phyloP scores from a whole-genome alignment of 1,140 invertebrate species.

The Drosophila bocqueti region DNA sequence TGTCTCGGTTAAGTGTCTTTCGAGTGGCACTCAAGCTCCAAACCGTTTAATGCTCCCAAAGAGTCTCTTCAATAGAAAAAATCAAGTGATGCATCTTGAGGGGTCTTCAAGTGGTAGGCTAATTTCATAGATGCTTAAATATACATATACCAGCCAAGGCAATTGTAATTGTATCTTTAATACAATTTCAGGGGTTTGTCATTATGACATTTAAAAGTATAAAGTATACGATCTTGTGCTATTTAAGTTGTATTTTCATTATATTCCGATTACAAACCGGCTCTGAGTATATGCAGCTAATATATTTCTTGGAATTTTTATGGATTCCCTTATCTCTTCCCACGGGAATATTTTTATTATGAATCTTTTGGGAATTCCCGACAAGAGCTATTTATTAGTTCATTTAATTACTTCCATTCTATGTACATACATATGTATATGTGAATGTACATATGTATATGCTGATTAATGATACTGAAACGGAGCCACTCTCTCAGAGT shows the following conservation, averaged over 20 bases:
- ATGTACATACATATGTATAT: not conserved
- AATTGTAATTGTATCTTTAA: not conserved
- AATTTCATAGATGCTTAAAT: too few species aligned
- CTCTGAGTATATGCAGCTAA: not conserved
- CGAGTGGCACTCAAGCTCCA: slow-evolving; percentile 4
- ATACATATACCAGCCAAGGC: too few species aligned
- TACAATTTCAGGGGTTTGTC: not conserved
- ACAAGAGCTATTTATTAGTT: too few species aligned
- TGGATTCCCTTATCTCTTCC: not conserved
- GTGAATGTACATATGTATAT: not conserved
- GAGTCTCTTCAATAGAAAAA: slow-evolving; percentile 5
- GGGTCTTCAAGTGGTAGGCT: not conserved
- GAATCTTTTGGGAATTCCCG: slow-evolving; percentile 4
- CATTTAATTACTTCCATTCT: not conserved
- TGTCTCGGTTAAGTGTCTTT: slow-evolving; percentile 16
- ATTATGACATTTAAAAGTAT: too few species aligned
- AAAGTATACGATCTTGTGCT: not conserved
- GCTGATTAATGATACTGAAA: not conserved
- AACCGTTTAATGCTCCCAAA: not conserved
- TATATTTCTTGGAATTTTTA: slow-evolving; percentile 3
- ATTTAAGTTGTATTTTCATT: not conserved
- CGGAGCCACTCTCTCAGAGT: too few species aligned
- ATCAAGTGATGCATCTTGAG: not conserved
- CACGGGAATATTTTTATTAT: not conserved
- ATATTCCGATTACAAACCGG: not conserved